Evolutionary conservation across 2,113 vertebrate species (phyloP), one percentile per base, ranked within the genome.

Genomic region (Mohoua ochrocephala): DNA sequence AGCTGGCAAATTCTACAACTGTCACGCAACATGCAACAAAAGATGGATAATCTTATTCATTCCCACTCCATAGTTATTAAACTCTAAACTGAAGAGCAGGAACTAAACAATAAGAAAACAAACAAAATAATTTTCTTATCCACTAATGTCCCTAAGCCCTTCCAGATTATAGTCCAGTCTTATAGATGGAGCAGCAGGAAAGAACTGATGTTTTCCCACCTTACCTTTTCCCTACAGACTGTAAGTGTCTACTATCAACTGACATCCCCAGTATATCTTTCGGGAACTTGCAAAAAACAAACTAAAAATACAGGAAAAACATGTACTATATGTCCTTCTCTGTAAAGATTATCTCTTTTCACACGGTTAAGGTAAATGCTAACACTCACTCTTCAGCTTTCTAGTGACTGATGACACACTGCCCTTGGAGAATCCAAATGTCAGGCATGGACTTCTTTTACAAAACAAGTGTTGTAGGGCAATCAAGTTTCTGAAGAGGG

Each of bases 401-500:
- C 44, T 59, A 69, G 12, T 10, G 21, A 64, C 39, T 63, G 37
- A 33, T 27, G 18, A 61, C 18, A 18, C 14, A 33, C 45, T 68
- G 24, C 23, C 14, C 42, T 35, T 24, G 18, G 10, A 83, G 18
- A 76, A 7, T 47, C 37, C 57, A 71, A 24, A 30, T 13, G 13
- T 16, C 44, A 54, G 39, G 7, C 5, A 3, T 3, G 23, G 52
- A 33, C 35, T 4, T 22, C 59, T 23, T 59, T 84, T 79, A 35
- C n/a, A 60, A 80, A 77, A 89, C 11, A 54, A 63, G 31, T 3
- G 0, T 4, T 3, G 1, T 4, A 56, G 9, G 13, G 8, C 1
- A 0, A 64, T 33, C 10, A n/a, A n/a, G 10, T 15, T 90, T 61
- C 64, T 59, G 44, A 75, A 68, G 26, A 74, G 8, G 5, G 68